These are phyloP conservation scores for Phrynocephalus vlangalii DNA, from an alignment of 2,797 vertebrate genomes.

Conservation along the genomic window DNA sequence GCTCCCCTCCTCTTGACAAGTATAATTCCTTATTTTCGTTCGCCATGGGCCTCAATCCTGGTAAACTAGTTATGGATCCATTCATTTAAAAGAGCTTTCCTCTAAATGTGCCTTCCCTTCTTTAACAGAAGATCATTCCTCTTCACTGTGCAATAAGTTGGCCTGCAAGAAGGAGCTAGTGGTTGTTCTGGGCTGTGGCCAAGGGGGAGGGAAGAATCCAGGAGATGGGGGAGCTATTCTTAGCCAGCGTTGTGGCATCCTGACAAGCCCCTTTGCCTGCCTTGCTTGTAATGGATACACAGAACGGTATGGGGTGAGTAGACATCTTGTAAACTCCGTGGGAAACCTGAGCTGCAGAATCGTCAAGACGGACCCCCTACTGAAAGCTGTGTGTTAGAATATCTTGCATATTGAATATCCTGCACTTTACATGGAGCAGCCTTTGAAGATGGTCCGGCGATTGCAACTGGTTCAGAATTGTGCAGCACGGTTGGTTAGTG, in stretches of 20 bases:
- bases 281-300: constrained; percentile 82
- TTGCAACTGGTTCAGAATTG: too few relatives aligned
- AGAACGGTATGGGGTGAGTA: constrained; percentile 81
- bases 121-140: constrained; percentile 81
- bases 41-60: constrained; percentile 77
- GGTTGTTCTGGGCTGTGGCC: constrained; percentile 72
- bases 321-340: constrained; percentile 82
- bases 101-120: constrained; percentile 79
- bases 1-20: constrained; percentile 80
- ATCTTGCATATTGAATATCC: constrained; percentile 62
- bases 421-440: too few relatives aligned
- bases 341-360: constrained; percentile 84
- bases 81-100: constrained; percentile 78
- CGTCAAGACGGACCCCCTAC: constrained; percentile 78
- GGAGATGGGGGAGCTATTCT: constrained; percentile 75
- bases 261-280: constrained; percentile 76
- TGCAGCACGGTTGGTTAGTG: too few relatives aligned
- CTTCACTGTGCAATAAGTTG: constrained; percentile 55
- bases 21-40: constrained; percentile 83
- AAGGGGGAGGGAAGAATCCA: constrained; percentile 54
- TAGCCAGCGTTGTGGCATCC: constrained; percentile 77
- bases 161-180: constrained; percentile 74
- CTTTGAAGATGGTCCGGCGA: too few relatives aligned
- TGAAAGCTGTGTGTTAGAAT: constrained; percentile 80
- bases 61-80: constrained; percentile 84